Conservation (phyloP, 2,113 vertebrate genomes). For the Solea solea region DNA sequence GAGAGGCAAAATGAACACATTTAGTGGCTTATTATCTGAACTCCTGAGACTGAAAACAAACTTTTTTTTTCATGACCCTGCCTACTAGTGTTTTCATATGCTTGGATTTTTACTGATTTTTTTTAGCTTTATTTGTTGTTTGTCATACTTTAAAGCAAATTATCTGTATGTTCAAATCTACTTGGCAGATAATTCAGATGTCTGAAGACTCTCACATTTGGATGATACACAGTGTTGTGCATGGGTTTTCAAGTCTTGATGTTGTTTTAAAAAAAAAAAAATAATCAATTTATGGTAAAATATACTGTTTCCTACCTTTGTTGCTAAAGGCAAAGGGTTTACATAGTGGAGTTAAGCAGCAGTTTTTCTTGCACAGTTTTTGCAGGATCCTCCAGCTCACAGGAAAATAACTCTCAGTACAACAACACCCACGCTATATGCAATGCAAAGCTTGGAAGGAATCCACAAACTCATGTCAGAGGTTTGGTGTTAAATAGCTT, state of each 20-base stretch:
- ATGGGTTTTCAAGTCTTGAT: constrained; percentile 21
- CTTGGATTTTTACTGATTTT: no score
- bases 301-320: constrained; percentile 12
- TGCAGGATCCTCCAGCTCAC: constrained; percentile 31
- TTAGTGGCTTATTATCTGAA: no score
- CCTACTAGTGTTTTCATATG: no score
- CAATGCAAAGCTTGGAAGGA: constrained; percentile 47
- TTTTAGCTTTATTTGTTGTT: no score
- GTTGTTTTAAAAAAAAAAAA: constrained; percentile 31
- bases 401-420: constrained; percentile 37
- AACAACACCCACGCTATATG: constrained; percentile 58
- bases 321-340: constrained; percentile 35
- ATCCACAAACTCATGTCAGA: constrained; percentile 61
- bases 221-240: background rate
- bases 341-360: constrained; percentile 44
- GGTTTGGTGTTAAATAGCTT: constrained; percentile 56
- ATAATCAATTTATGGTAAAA: constrained; percentile 5
- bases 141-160: no score
- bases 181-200: no score
- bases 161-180: no score
- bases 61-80: no score
- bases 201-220: background rate
- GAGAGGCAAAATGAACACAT: no score
- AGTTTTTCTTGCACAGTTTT: constrained; percentile 41
- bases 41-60: no score